phyloP scores from a whole-genome alignment of 2,888 invertebrate species.

The Amblyjoppa proteus region DNA sequence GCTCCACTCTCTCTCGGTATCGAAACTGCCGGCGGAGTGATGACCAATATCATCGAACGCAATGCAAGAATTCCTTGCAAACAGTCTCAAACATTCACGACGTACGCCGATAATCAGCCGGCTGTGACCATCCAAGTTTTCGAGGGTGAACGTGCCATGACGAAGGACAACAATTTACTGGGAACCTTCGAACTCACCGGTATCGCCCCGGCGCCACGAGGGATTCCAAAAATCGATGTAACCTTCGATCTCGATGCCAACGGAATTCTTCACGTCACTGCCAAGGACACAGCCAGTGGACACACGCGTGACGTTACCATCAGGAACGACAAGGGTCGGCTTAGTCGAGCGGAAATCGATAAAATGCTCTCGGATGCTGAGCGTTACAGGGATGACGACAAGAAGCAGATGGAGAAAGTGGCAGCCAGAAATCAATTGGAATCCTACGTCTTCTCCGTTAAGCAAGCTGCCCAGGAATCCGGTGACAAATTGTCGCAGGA shows the following conservation, averaged over 20 bases:
- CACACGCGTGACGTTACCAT: constrained; percentile 84
- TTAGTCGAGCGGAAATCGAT: constrained; percentile 89
- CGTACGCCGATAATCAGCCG: constrained; percentile 99
- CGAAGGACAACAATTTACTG: constrained; percentile 97
- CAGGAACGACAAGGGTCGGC: constrained; percentile 88
- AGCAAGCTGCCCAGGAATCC: constrained; percentile 81
- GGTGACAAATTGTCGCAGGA: constrained; percentile 81
- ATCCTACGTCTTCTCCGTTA: constrained; percentile 83
- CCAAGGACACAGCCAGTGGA: constrained; percentile 88
- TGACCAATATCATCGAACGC: constrained; percentile 98
- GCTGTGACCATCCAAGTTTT: constrained; percentile 97
- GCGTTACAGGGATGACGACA: constrained; percentile 86
- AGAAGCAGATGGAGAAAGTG: constrained; percentile 85
- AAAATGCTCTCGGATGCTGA: constrained; percentile 87
- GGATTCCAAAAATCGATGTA: constrained; percentile 95
- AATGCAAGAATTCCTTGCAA: constrained; percentile 99
- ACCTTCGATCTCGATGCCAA: constrained; percentile 97
- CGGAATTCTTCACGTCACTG: constrained; percentile 97
- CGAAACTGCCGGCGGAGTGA: constrained; percentile 96
- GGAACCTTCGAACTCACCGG: constrained; percentile 99
- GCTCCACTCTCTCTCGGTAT: constrained; percentile 96
- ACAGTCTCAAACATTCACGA: constrained; percentile 98
- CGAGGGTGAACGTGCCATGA: constrained; percentile 98
- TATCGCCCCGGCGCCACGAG: constrained; percentile 97
- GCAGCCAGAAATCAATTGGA: constrained; percentile 85